These are phyloP conservation scores for Drosophila multiciliata DNA, from an alignment of 2,888 invertebrate species.

Conservation along the genomic window DNA sequence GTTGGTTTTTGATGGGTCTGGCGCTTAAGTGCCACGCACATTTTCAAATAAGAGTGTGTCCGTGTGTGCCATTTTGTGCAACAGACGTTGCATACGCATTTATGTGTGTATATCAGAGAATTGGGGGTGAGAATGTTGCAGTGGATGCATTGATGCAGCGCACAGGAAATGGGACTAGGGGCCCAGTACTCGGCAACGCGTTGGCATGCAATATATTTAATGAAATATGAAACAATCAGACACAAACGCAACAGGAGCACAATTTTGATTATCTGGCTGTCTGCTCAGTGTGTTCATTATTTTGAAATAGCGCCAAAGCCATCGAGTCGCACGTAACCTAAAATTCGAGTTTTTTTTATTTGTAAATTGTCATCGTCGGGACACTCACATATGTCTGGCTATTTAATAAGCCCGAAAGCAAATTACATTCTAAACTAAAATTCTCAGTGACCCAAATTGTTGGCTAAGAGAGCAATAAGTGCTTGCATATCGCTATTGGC, in stretches of 20 bases:
- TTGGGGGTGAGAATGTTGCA: conserved; percentile 11
- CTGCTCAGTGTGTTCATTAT: conserved; percentile 43
- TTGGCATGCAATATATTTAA: conserved; percentile 72
- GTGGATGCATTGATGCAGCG: conserved; percentile 46
- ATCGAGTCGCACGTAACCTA: conserved; percentile 26
- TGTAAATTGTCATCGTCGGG: conserved; percentile 56
- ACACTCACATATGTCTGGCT: conserved; percentile 56
- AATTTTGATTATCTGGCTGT: conserved; percentile 15
- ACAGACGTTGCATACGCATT: conserved; percentile 17
- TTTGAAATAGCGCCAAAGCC: conserved; percentile 21
- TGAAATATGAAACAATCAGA: conserved; percentile 76
- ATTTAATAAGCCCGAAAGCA: conserved; percentile 56
- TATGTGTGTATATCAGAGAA: conserved; percentile 16
- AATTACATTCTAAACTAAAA: conserved; percentile 54
- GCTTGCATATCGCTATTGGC: conserved; percentile 7
- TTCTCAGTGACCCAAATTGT: conserved; percentile 73
- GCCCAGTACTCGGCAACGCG: conserved; percentile 36
- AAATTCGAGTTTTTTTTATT: conserved; percentile 29
- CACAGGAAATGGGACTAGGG: conserved; percentile 13
- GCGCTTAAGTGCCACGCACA: conserved; percentile 71
- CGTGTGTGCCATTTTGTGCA: conserved; percentile 54
- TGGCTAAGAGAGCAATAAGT: conserved; percentile 29
- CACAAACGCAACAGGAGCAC: neutral
- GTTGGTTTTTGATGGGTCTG: conserved; percentile 32
- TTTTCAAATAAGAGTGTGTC: conserved; percentile 22